Base-by-base conservation (phyloP, 2,888 invertebrate genomes). In the Perdita meconis region DNA sequence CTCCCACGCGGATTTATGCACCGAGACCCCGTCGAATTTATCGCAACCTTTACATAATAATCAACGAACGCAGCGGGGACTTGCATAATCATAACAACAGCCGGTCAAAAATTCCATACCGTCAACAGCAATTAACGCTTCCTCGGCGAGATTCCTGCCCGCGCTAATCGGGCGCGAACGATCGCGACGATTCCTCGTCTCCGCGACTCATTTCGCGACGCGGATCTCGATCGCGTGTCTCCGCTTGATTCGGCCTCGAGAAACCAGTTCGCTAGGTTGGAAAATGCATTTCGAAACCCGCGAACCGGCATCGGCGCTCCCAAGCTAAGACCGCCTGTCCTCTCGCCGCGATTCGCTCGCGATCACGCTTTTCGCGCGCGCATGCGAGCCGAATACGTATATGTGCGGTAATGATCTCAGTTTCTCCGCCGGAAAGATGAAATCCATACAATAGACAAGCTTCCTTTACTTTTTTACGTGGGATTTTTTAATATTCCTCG, bases 281-380 rank as follows among this genome's bases (percentile, higher is more conserved):
- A 65, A 80, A 80, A 72, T 55, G 47, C 8, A 50, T 38, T 75
- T 66, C 51, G 63, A 80, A 80, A 80, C 42, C 63, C 34, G 22
- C 30, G 26, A 51, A 53, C 19, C 69, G 44, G 61, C 61, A 36
- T 24, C 61, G 50, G 47, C 34, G 61, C 36, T 34, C 50, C n/a
- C 22, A 8, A 61, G 24, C 22, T 16, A 30, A 42, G 3, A 19
- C 44, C 19, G 13, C 44, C 30, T 34, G n/a, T 30, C n/a, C 30
- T n/a, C 30, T 22, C 26, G 44, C 47, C 30, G 60, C 36, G 34
- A 30, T 36, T 36, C 36, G 2, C 24, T 0, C 47, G 61, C 61
- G 47, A 50, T n/a, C 19, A 22, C 30, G n/a, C 47, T 22, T 50
- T 61, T 61, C 50, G 36, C 36, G 47, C 50, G 36, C 34, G n/a